These are phyloP conservation scores for Pandemis heparana DNA, from an alignment of 2,888 invertebrate species.

Conservation along the genomic window DNA sequence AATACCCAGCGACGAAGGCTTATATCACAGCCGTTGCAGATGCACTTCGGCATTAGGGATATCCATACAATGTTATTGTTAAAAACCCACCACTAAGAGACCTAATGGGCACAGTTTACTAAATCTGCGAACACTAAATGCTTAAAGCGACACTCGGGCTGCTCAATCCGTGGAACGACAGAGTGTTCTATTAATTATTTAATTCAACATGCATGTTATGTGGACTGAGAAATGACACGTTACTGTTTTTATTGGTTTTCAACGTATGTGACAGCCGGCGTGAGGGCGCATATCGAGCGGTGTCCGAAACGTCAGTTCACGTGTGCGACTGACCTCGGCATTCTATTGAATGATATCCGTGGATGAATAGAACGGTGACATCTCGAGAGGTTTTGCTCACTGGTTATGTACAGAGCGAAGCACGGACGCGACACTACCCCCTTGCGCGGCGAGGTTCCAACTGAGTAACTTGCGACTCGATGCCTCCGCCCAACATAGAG, in stretches of 20 bases:
- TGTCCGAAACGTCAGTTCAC: constrained; percentile 44
- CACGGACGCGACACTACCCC: constrained; percentile 71
- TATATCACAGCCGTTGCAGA: constrained; percentile 79
- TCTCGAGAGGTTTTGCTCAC: constrained; percentile 77
- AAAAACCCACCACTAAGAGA: constrained; percentile 58
- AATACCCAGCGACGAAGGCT: constrained; percentile 78
- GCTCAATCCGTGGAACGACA: constrained; percentile 48
- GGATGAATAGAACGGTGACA: constrained; percentile 68
- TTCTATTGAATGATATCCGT: constrained; percentile 59
- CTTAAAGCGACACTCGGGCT: constrained; percentile 56
- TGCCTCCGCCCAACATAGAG: constrained; percentile 85
- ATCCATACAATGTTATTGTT: constrained; percentile 67
- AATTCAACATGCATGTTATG: constrained; percentile 49
- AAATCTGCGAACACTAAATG: constrained; percentile 54
- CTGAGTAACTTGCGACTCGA: constrained; percentile 83
- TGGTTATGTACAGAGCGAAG: constrained; percentile 73
- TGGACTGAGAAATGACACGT: constrained; percentile 65
- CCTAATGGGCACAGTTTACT: constrained; percentile 48
- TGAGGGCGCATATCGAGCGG: constrained; percentile 36
- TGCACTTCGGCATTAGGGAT: constrained; percentile 77
- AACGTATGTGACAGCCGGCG: constrained; percentile 68
- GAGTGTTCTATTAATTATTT: constrained; percentile 50
- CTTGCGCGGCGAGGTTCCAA: constrained; percentile 78
- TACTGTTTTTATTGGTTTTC: constrained; percentile 65
- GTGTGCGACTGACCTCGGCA: constrained; percentile 57